A percentile compares a stretch with the other conserved stretches of the same genome.
Evolutionary conservation across 2,113 vertebrate species (phyloP).

Genomic region (Tragulus kanchil): DNA sequence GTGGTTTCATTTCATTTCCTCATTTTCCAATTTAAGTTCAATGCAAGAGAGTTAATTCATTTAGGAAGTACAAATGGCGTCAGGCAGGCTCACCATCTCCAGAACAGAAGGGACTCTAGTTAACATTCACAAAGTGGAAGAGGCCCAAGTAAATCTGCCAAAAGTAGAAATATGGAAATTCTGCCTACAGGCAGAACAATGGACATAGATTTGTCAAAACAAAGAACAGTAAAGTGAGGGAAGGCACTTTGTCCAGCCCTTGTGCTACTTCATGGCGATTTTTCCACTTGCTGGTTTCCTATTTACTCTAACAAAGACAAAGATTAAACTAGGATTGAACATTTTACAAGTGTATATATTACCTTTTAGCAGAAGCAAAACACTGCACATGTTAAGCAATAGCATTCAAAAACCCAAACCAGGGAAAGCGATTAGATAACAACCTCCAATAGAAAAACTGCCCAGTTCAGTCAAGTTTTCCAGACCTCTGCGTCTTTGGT

Average conservation of each 20-base stretch:
- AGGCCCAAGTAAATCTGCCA: slow-evolving; percentile 61
- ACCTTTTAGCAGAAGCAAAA: slow-evolving; percentile 36
- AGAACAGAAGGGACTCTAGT: slow-evolving; percentile 7
- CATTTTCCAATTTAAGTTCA: slow-evolving; percentile 37
- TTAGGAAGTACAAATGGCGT: slow-evolving; percentile 5
- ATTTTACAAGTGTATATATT: slow-evolving; percentile 55
- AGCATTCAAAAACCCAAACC: slow-evolving; percentile 21
- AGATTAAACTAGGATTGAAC: slow-evolving; percentile 58
- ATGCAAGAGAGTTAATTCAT: background rate
- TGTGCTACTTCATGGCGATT: slow-evolving; percentile 63
- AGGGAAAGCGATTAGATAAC: background rate
- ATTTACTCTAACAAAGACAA: slow-evolving; percentile 70
- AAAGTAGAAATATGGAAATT: slow-evolving; percentile 72
- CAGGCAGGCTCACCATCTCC: background rate
- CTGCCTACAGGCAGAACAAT: slow-evolving; percentile 77
- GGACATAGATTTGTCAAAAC: slow-evolving; percentile 78
- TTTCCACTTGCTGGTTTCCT: slow-evolving; percentile 71
- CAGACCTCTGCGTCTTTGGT: background rate
- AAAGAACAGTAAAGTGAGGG: slow-evolving; percentile 75
- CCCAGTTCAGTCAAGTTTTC: background rate
- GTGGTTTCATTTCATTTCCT: background rate
- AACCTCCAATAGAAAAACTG: background rate
- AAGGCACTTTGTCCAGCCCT: slow-evolving; percentile 45
- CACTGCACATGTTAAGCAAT: background rate
- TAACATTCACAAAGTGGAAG: slow-evolving; percentile 63